Evolutionary conservation across 1,140 invertebrate genomes (phyloP).

Genomic region (Drosophila erecta): DNA sequence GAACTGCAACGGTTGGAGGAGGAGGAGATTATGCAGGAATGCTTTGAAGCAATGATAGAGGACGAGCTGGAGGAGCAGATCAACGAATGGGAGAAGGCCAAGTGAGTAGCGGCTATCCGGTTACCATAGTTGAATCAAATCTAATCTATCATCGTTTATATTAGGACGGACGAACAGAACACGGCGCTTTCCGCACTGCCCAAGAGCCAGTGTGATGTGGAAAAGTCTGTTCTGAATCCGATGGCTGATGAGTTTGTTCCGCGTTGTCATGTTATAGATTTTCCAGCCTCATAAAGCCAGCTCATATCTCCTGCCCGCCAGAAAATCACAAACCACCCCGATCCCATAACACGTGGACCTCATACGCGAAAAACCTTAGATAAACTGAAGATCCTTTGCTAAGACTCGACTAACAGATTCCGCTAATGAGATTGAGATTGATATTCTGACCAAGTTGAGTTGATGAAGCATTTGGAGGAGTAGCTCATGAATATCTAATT

Average conservation of each 20-base stretch:
- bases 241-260: slow-evolving; percentile 92
- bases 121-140: background rate
- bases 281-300: slow-evolving; percentile 68
- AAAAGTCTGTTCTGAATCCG: slow-evolving; percentile 90
- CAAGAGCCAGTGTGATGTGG: slow-evolving; percentile 80
- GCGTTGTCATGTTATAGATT: slow-evolving; percentile 69
- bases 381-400: slow-evolving; percentile 35
- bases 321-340: slow-evolving; percentile 33
- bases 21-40: slow-evolving; percentile 94
- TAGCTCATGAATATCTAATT: slow-evolving; percentile 39
- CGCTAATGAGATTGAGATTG: slow-evolving; percentile 39
- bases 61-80: slow-evolving; percentile 86
- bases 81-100: slow-evolving; percentile 83
- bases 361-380: slow-evolving; percentile 48
- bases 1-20: slow-evolving; percentile 94
- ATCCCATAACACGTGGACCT: slow-evolving; percentile 56
- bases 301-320: slow-evolving; percentile 24
- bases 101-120: slow-evolving; percentile 46
- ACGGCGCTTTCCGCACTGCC: slow-evolving; percentile 74
- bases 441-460: slow-evolving; percentile 33
- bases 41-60: slow-evolving; percentile 92
- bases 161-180: slow-evolving; percentile 73
- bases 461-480: slow-evolving; percentile 30
- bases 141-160: background rate
- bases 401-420: slow-evolving; percentile 30